A percentile compares a stretch with the other conserved stretches of the same genome.
Conservation (phyloP, 2,113 vertebrate genomes). For the Nothocercus julius region DNA sequence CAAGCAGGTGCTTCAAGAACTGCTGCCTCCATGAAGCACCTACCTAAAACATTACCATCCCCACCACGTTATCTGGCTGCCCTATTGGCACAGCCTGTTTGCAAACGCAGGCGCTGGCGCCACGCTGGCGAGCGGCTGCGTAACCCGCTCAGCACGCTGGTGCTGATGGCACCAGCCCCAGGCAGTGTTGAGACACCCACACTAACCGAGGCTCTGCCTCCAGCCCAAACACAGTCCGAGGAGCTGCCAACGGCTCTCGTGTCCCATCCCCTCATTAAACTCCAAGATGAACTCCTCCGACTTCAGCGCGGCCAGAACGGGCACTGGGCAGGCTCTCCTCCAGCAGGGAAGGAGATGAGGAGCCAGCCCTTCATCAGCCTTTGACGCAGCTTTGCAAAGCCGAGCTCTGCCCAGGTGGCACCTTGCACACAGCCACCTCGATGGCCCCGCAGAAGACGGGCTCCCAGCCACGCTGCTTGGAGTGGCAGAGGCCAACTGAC, state of each 20-base stretch:
- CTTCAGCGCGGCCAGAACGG: not conserved
- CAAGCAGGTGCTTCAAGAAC: not conserved
- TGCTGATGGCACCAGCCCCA: too few relatives aligned
- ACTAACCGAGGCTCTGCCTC: not conserved
- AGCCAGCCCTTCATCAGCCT: not conserved
- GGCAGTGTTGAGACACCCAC: too few relatives aligned
- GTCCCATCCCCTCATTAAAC: too few relatives aligned
- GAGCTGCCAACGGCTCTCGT: not conserved
- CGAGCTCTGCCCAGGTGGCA: not conserved
- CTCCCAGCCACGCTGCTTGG: not conserved
- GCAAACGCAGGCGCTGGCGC: not conserved
- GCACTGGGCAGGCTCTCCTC: not conserved
- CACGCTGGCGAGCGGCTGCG: not conserved
- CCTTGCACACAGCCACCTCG: rapidly evolving
- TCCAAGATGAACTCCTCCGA: too few relatives aligned
- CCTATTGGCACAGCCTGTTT: not conserved
- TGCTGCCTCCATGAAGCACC: not conserved
- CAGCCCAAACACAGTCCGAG: not conserved
- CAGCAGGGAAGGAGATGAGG: not conserved
- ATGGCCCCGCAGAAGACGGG: not conserved
- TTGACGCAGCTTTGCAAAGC: not conserved
- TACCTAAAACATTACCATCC: not conserved
- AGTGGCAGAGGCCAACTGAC: not conserved
- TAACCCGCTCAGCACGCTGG: rapidly evolving
- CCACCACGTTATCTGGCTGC: not conserved